Evolutionary conservation across 2,113 vertebrate genomes (phyloP).

Genomic region (Cyrtonyx montezumae): DNA sequence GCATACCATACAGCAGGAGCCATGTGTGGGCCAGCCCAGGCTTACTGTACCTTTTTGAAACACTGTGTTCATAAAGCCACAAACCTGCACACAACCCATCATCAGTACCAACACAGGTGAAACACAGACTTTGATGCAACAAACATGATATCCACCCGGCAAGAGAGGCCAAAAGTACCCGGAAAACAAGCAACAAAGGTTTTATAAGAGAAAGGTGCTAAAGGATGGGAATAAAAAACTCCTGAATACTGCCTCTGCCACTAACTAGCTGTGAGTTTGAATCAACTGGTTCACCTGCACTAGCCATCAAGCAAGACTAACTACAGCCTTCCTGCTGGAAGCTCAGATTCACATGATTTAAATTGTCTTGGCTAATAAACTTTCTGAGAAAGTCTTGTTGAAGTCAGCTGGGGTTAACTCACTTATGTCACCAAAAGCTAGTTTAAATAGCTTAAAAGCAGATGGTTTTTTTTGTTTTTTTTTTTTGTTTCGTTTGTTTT

Average conservation of each 20-base stretch:
- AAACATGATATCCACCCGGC: not conserved
- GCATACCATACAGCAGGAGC: not conserved
- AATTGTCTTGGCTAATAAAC: not conserved
- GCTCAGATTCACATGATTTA: not conserved
- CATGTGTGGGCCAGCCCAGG: not conserved
- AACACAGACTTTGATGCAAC: not conserved
- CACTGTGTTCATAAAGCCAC: not conserved
- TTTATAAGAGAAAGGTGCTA: not conserved
- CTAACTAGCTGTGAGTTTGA: not conserved
- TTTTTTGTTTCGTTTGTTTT: no score
- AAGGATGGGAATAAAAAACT: not conserved
- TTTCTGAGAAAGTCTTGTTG: not conserved
- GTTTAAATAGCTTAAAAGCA: not conserved
- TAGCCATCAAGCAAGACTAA: not conserved
- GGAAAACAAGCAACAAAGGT: not conserved
- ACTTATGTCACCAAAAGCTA: not conserved
- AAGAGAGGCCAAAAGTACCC: not conserved
- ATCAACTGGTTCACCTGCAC: not conserved
- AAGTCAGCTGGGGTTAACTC: not conserved
- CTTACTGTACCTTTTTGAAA: not conserved
- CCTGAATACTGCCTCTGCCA: not conserved
- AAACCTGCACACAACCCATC: not conserved
- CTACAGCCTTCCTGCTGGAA: not conserved
- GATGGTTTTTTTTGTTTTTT: not conserved
- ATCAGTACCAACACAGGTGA: not conserved